Base-by-base conservation (phyloP, 2,113 vertebrate genomes). In the Tetrax tetrax region DNA sequence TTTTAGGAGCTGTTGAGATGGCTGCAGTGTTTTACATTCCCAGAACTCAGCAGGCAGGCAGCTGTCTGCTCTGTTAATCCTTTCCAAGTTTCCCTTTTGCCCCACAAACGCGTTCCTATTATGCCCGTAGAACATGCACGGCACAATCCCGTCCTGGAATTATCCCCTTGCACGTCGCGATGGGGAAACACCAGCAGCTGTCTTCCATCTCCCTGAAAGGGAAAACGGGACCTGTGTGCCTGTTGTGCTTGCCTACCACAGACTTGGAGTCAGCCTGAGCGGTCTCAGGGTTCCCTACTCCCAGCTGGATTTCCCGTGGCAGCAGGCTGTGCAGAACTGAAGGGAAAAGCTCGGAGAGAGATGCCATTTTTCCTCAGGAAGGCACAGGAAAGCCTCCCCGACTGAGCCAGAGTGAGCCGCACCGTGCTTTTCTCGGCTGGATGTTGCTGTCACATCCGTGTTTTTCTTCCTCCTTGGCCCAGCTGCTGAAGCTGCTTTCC, bases 1-100 rank as follows among this genome's bases (percentile, higher is more conserved):
- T 95, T 97, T 96, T 93, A 87, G 94, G 91, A 97, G 97, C 97
- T 96, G 96, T 96, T 96, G 95, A 90, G 96, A 89, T 93, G 91
- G 95, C 97, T 89, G 92, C 93, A 61, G 95, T 84, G 95, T 91
- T 92, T 94, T 35, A 92, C 89, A 86, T 92, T 95, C 89, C 95
- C 96, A 96, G 95, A 89, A 87, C 93, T 95, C 97, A 89, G 97
- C 97, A 54, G 95, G 97, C 90, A 91, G 75, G 93, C 92, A 89
- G 95, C 96, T 96, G 95, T 78, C 87, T 92, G 93, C 23, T 66
- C 93, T 91, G 12, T 76, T 63, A 93, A 94, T 83, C 94, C 95
- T 60, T 50, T 66, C 87, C 79, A 53, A 80, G 77, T 60, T 77
- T 83, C 81, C 35, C 85, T 88, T 76, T 83, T 22, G 59, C 91